Percentiles rank a stretch among this genome's conserved stretches.
These are phyloP conservation scores for Chrysogorgia sp. DNA, from an alignment of 92 coral and sea anemone genomes.

Conservation along the genomic window DNA sequence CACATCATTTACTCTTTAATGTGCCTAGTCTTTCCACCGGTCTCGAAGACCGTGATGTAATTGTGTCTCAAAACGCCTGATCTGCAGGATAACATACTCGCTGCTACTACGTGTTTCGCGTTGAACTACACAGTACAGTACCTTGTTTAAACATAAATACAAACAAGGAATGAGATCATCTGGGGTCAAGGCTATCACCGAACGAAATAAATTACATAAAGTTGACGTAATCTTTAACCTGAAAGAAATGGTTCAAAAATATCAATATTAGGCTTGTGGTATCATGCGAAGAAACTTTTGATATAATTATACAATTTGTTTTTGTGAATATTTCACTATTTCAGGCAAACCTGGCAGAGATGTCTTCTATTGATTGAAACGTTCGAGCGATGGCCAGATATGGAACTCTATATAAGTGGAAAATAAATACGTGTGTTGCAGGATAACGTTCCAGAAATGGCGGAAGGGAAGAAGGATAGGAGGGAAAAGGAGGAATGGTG, in stretches of 20 bases:
- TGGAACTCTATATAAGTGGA: conserved; percentile 71
- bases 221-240: conserved; percentile 90
- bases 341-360: conserved; percentile 81
- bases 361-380: conserved; percentile 89
- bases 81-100: no score
- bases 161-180: conserved; percentile 85
- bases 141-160: conserved; percentile 94
- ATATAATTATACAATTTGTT: neutral
- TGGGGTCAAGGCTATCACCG: conserved; percentile 90
- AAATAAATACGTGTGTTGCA: neutral
- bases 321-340: neutral
- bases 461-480: neutral
- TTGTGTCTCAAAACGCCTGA: no score
- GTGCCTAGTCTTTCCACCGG: no score
- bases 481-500: conserved; percentile 1
- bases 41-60: no score
- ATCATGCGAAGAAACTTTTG: neutral
- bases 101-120: no score
- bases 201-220: conserved; percentile 87
- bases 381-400: conserved; percentile 94
- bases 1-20: no score
- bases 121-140: no score
- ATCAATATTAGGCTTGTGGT: neutral
- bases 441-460: no score
- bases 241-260: neutral